Conservation (phyloP, 2,113 vertebrate genomes). For the Heterochromis multidens region DNA sequence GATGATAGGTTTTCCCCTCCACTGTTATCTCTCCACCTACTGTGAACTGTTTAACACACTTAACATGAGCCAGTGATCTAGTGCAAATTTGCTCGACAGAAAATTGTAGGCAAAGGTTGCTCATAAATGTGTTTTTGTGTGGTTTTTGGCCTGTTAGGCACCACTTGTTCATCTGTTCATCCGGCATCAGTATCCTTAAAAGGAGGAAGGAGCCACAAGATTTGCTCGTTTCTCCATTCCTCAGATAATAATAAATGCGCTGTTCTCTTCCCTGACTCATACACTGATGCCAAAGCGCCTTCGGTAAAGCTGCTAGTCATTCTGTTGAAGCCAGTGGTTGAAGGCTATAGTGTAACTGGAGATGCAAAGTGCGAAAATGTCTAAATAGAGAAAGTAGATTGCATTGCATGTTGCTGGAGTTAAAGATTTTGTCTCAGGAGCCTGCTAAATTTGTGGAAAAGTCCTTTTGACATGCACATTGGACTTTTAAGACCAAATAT, state of each 20-base stretch:
- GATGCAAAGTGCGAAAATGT: neutral
- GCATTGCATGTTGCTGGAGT: neutral
- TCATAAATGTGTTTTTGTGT: neutral
- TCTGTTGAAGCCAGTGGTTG: neutral
- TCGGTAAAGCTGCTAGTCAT: neutral
- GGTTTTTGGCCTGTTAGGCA: neutral
- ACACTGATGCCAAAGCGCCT: neutral
- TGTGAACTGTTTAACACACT: slow-evolving; percentile 43
- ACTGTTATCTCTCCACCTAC: slow-evolving; percentile 45
- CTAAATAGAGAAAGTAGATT: neutral
- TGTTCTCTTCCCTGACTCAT: neutral
- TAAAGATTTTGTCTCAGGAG: neutral
- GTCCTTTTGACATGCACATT: neutral
- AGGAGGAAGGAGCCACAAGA: neutral
- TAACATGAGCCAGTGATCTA: slow-evolving; percentile 25
- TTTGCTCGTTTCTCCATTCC: neutral
- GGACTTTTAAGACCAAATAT: neutral
- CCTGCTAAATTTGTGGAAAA: neutral
- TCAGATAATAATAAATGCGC: neutral
- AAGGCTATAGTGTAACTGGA: neutral
- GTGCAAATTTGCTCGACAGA: neutral
- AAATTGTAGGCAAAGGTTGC: neutral
- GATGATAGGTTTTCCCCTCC: slow-evolving; percentile 42
- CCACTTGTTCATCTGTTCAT: neutral
- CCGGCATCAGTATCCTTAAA: neutral